Evolutionary conservation across 1,140 invertebrate genomes (phyloP), one percentile per base, ranked within the genome.

Genomic region (Camponotus vicinus): DNA sequence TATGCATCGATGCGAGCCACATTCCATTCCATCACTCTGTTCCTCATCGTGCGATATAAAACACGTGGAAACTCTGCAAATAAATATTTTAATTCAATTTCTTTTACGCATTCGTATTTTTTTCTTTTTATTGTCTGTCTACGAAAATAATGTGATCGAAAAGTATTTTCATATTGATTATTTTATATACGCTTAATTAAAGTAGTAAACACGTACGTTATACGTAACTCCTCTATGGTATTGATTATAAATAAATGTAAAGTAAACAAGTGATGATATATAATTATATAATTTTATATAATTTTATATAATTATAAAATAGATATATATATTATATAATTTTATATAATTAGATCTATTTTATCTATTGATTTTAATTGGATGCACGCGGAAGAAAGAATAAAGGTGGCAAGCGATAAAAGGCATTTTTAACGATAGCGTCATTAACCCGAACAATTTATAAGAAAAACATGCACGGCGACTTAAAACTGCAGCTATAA

Each of bases 381-480:
- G 42, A 37, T 40, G 3, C 37, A 21, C 49, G 11, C 27, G 67
- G 9, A 40, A 63, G 61, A 83, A 61, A 18, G 55, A 55, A 61
- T 83, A 83, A 75, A 63, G 61, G 49, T 21, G 59, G 64, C 34
- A 61, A 70, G 79, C 27, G 27, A 27, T 27, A 27, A 27, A 27
- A 27, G 27, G 1, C 27, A 27, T 27, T 27, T 27, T 27, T 27
- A 40, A 40, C 37, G 6, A 40, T 3, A 61, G 55, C 79, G 69
- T 83, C 79, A 83, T 75, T 83, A 83, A 75, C 69, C 34, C 40
- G 18, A 83, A n/a, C 40, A 40, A 73, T 75, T 83, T 83, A 83
- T 75, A 73, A 73, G 79, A 45, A 82, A 82, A 82, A 73, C 55
- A 64, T 27, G 49, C 34, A 52, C 27, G 27, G 55, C 42, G 11